Evolutionary conservation across 2,797 vertebrate species (phyloP).

Genomic region (Sciurus vulgaris): DNA sequence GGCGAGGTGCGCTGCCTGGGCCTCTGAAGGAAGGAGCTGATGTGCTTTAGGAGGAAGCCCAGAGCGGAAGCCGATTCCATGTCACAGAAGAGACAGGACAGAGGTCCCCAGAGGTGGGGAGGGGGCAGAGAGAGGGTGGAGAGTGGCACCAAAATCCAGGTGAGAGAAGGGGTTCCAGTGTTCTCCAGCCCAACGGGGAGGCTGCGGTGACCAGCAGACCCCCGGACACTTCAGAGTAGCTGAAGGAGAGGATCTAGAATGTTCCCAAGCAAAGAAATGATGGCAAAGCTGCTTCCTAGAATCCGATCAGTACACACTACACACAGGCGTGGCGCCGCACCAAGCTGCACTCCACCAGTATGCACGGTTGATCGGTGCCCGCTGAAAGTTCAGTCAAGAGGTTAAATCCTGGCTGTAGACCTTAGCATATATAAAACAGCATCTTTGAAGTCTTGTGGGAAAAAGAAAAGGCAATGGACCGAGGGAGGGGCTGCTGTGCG

Average conservation of each 20-base stretch:
- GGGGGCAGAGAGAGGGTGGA: not conserved
- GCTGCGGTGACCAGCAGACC: too few relatives aligned
- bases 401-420: not conserved
- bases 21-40: not conserved
- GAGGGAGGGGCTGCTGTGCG: not conserved
- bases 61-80: too few relatives aligned
- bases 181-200: too few relatives aligned
- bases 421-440: not conserved
- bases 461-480: too few relatives aligned
- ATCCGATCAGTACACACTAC: not conserved
- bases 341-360: not conserved
- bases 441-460: not conserved
- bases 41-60: not conserved
- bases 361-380: too few relatives aligned
- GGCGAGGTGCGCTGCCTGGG: not conserved
- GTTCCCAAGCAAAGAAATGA: not conserved
- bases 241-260: not conserved
- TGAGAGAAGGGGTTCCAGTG: not conserved
- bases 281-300: not conserved
- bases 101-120: not conserved
- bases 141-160: not conserved
- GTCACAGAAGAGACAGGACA: not conserved
- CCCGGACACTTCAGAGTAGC: not conserved
- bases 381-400: not conserved
- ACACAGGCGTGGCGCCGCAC: not conserved